Conservation (phyloP, 2,113 vertebrate species). For the Cyprinodon variegatus region DNA sequence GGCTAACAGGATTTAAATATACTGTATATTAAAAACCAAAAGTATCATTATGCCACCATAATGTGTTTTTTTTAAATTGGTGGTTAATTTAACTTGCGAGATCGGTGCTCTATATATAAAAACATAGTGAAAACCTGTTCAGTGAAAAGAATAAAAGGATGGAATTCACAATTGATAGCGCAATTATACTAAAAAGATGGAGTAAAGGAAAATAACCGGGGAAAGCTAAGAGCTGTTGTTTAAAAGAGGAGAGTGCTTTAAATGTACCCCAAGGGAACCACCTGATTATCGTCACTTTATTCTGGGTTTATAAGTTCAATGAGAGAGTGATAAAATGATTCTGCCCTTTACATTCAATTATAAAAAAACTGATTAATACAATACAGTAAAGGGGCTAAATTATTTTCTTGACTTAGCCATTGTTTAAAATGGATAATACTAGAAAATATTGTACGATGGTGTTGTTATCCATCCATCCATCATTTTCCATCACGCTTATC, state of each 20-base stretch:
- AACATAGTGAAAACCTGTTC: not conserved
- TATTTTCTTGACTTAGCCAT: not conserved
- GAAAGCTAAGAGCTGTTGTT: constrained; percentile 16
- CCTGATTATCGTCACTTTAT: not conserved
- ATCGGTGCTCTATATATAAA: not conserved
- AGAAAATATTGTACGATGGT: not conserved
- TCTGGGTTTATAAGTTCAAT: constrained; percentile 25
- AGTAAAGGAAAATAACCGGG: not conserved
- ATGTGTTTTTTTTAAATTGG: not conserved
- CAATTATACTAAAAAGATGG: not conserved
- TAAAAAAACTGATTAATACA: not conserved
- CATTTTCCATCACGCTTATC: too few species aligned
- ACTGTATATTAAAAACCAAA: not conserved
- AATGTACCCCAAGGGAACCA: constrained; percentile 8
- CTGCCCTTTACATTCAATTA: not conserved
- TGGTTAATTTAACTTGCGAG: not conserved
- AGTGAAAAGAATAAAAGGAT: not conserved
- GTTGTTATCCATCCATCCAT: too few species aligned
- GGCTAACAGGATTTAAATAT: not conserved
- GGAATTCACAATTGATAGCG: too few species aligned
- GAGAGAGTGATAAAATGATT: constrained; percentile 3
- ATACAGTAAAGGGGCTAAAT: not conserved
- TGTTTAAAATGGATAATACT: not conserved
- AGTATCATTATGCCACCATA: not conserved
- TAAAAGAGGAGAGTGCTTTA: constrained; percentile 19